Evolutionary conservation across 37 sponge, comb jelly and placozoan genomes (phyloP), one percentile per base, ranked within the genome.

Genomic region (Agelas oroides): DNA sequence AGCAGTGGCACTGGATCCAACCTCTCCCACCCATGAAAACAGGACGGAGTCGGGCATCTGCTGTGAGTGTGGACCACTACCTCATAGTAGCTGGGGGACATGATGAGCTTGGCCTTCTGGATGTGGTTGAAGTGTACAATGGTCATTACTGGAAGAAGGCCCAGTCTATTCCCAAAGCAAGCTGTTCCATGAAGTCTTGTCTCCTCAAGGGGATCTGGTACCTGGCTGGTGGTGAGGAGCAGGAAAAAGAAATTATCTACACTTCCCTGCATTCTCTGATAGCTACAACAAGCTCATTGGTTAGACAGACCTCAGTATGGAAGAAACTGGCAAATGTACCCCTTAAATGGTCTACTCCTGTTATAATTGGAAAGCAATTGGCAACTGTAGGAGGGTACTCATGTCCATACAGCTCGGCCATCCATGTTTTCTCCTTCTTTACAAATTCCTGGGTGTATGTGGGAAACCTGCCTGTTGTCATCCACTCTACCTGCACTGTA

Each of bases 351-450:
- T 77, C 62, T 20, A 60, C 40, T 0, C 19, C 37, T 35, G 78
- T 35, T 0, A n/a, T 32, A 20, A 60, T 77, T 35, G 61, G 61
- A 17, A 24, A 77, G 2, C 35, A 30, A 5, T 8, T 77, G 1
- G 36, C 60, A 12, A n/a, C 78, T 14, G 37, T 77, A 15, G 78
- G 78, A 59, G 37, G 78, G n/a, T n/a, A n/a, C n/a, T n/a, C n/a
- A n/a, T n/a, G n/a, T n/a, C n/a, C n/a, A n/a, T n/a, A n/a, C n/a
- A n/a, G n/a, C n/a, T n/a, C n/a, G n/a, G n/a, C n/a, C n/a, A n/a
- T n/a, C n/a, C n/a, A n/a, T n/a, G n/a, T n/a, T n/a, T n/a, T n/a
- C n/a, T n/a, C n/a, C n/a, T n/a, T n/a, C n/a, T n/a, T n/a, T n/a
- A n/a, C n/a, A n/a, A n/a, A n/a, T n/a, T n/a, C n/a, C n/a, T n/a